Base-by-base conservation (phyloP, 2,888 invertebrate species). In the Azorinus chamasolen region DNA sequence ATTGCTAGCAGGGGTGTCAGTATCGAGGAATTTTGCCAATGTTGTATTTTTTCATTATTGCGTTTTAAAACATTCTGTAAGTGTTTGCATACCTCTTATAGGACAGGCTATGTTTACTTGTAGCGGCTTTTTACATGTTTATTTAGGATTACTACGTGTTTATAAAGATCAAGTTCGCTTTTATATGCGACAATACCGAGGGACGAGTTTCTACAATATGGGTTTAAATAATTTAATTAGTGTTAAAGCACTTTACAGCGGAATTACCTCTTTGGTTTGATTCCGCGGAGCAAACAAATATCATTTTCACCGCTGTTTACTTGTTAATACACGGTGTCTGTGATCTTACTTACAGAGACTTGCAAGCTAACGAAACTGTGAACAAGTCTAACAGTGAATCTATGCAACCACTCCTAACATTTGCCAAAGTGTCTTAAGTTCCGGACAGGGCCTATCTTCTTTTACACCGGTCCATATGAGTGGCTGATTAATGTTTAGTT, bases 41-140 rank as follows among this genome's bases (percentile, higher is more conserved):
- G 64, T 53, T 69, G 64, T 75, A 75, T 75, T 75, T 75, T 74
- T 69, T 57, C 74, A 75, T 69, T 58, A 75, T 75, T 75, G 59
- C 59, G 63, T 63, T 63, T 63, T 69, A 63, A 63, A 69, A 43
- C 63, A 64, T 58, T 59, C 24, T 22, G 16, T 18, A 24, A 41
- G 64, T 75, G 69, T 75, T 75, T 75, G 63, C 69, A 6, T 20
- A 46, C n/a, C 74, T 63, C 74, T 75, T 59, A 53, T 20, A 41
- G n/a, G 43, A 41, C 53, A 51, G 39, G 39, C 58, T 41, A 51
- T 69, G 69, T 68, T 75, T 75, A 54, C 63, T 46, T 50, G 59
- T 64, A 25, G 20, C 53, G 58, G 64, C 57, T 64, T 62, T 55
- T 53, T 53, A 37, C 59, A 54, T 64, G 64, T 72, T 72, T 64